Conservation (phyloP, 2,797 vertebrate genomes). For the Gorsachius magnificus region DNA sequence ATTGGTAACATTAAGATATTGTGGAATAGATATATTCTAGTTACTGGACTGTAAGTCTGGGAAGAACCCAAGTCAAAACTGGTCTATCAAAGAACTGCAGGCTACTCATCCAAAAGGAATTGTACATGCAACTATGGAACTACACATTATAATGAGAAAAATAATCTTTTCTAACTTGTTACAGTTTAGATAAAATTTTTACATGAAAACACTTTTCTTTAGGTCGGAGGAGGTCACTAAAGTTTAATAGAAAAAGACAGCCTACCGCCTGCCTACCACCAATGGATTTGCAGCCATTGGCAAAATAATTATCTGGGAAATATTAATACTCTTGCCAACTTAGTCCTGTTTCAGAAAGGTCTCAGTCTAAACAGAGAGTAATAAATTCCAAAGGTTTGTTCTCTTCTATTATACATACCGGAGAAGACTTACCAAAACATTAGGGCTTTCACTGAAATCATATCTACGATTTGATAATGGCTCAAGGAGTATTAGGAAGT, state of each 20-base stretch:
- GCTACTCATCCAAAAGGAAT: background rate
- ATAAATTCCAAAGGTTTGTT: background rate
- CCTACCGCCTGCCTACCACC: background rate
- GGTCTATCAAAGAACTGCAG: background rate
- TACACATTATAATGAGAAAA: background rate
- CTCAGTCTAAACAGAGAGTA: background rate
- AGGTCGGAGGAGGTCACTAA: background rate
- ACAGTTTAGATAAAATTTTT: background rate
- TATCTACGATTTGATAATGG: background rate
- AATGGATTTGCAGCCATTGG: background rate
- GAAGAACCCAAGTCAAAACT: background rate
- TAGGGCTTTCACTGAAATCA: background rate
- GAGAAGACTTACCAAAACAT: background rate
- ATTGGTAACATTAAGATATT: background rate
- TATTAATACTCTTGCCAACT: background rate
- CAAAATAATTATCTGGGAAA: background rate
- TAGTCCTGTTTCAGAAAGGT: background rate
- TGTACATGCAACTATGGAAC: background rate
- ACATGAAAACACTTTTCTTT: background rate
- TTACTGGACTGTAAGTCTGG: background rate
- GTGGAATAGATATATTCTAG: background rate
- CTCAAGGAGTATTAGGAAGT: background rate
- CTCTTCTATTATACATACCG: background rate
- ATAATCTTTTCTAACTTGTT: background rate
- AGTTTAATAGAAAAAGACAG: background rate